Percentiles rank a stretch among this genome's conserved stretches.
Conservation (phyloP, 1,140 invertebrate genomes). For the Drosophila aff. region DNA sequence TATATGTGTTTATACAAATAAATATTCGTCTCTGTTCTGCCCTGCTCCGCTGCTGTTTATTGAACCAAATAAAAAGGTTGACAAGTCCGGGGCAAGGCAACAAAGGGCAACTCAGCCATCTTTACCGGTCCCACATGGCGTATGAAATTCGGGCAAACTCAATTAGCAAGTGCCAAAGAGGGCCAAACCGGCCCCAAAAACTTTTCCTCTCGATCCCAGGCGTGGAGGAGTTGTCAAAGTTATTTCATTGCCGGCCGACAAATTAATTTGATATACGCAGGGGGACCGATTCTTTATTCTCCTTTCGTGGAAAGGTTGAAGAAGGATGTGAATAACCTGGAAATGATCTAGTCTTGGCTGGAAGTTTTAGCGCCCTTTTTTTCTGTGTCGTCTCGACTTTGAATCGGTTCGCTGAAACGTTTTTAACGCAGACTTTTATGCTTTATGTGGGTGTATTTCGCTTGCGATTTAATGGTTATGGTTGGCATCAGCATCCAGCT, state of each 20-base stretch:
- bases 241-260: constrained; percentile 37
- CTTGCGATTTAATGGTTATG: constrained; percentile 54
- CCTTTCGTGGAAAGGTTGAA: not conserved
- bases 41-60: constrained; percentile 18
- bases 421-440: constrained; percentile 29
- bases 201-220: constrained; percentile 20
- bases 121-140: constrained; percentile 44
- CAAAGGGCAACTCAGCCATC: constrained; percentile 9
- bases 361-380: constrained; percentile 10
- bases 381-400: constrained; percentile 3
- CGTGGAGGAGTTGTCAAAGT: constrained; percentile 45
- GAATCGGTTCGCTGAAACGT: constrained; percentile 11
- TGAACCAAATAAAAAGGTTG: constrained; percentile 53
- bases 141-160: constrained; percentile 43
- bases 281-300: constrained; percentile 1
- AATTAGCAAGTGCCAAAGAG: constrained; percentile 54
- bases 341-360: constrained; percentile 14
- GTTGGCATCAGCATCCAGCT: constrained; percentile 2
- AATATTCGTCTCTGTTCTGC: constrained; percentile 25
- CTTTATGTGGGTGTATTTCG: constrained; percentile 30
- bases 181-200: constrained; percentile 3
- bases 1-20: constrained; percentile 49
- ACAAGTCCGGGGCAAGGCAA: constrained; percentile 26
- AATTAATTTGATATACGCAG: constrained; percentile 56
- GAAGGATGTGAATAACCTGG: constrained; percentile 34